Evolutionary conservation across 2,888 invertebrate species (phyloP), one percentile per base, ranked within the genome.

Genomic region (Phoenoteleia sp.): DNA sequence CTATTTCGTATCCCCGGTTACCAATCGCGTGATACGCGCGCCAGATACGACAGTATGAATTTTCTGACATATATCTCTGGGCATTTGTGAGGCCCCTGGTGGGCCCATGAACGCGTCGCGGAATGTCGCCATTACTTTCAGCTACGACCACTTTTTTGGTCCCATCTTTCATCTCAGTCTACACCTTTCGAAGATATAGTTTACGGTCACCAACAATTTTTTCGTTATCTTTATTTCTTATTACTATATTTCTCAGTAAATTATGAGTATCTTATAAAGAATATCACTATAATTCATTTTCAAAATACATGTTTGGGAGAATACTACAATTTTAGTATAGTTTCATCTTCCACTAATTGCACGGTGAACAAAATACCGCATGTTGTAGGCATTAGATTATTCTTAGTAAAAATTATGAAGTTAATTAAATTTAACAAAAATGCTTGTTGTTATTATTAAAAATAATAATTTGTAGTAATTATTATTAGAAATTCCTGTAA

Each of bases 111-210:
- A 33, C 56, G 56, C 71, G 45, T 60, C 60, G 76, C 86, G 71
- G 83, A 86, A 88, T 85, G 86, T 83, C 85, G 88, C 88, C 88
- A 86, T 89, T 89, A 87, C 88, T 90, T 89, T 89, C 89, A 86
- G 79, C 87, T 84, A 81, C 86, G 86, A 81, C 83, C 85, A 82
- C 85, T 85, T 71, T 87, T 87, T 88, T 84, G 75, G 85, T 77
- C 84, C 86, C 85, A 69, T 84, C 62, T 81, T 66, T 77, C 47
- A 67, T 67, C 47, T 27, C 58, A 67, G 45, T 77, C 76, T 67
- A 67, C 76, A 77, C 76, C 66, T 77, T 17, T 39, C 74, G 39
- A 72, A 72, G 23, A 52, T 21, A 39, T 62, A 27, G 23, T 74
- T 74, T 62, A 74, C 13, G 52, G 36, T 36, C 62, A 23, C 36